Conservation (phyloP, 1,140 invertebrate genomes). For the Lepidurus apus region DNA sequence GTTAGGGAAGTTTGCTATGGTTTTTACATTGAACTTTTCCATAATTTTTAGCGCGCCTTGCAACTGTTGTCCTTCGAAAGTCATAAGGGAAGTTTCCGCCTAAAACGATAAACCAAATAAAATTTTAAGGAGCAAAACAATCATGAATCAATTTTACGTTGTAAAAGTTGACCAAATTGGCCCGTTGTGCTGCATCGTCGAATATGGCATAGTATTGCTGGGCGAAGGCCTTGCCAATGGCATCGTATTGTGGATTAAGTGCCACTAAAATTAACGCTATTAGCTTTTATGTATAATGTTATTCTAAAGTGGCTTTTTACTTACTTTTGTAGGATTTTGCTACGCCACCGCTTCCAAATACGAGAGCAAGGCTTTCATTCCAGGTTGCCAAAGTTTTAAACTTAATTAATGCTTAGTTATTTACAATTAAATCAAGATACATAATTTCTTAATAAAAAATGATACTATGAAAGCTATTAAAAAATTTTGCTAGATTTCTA, state of each 20-base stretch:
- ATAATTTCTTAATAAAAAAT: too few species aligned
- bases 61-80: constrained; percentile 86
- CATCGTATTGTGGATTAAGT: constrained; percentile 81
- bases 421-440: background rate
- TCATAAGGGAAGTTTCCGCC: constrained; percentile 88
- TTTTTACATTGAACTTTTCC: constrained; percentile 84
- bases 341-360: constrained; percentile 7
- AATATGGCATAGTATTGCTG: constrained; percentile 87
- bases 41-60: constrained; percentile 88
- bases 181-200: constrained; percentile 74
- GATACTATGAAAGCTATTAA: too few species aligned
- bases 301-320: background rate
- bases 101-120: constrained; percentile 47
- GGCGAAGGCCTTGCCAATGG: constrained; percentile 86
- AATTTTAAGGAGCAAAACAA: constrained; percentile 22
- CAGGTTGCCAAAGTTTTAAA: background rate
- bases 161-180: constrained; percentile 80
- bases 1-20: background rate
- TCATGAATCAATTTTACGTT: constrained; percentile 78
- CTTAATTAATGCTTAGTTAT: background rate
- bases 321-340: background rate
- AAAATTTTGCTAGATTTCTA: too few species aligned
- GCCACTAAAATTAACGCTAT: constrained; percentile 53
- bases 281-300: background rate
- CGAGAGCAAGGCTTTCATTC: background rate